A percentile compares a stretch with the other conserved stretches of the same genome.
These are phyloP conservation scores for Porites australiensis DNA, from an alignment of 64 coral and sea anemone species.

Conservation along the genomic window DNA sequence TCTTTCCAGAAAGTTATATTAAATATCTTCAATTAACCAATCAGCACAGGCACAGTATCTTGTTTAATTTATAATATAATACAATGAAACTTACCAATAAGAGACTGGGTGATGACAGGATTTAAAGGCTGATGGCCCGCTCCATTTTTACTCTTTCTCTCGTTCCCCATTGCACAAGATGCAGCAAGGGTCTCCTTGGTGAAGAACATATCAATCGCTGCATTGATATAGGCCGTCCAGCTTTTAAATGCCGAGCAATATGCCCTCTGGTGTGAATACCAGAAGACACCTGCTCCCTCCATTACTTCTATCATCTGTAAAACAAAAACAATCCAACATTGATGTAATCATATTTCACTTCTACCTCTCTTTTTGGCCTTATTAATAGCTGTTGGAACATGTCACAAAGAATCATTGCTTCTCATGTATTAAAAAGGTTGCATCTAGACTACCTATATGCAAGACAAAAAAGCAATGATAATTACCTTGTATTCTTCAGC, in stretches of 20 bases:
- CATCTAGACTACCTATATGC: neutral
- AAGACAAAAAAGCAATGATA: neutral
- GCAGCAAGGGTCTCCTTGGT: constrained; percentile 3
- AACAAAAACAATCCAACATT: neutral
- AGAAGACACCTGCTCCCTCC: constrained; percentile 57
- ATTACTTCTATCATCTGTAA: constrained; percentile 56
- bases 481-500: constrained; percentile 13
- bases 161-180: neutral
- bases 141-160: neutral
- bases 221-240: constrained; percentile 39
- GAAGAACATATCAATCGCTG: constrained; percentile 43
- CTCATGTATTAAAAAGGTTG: neutral
- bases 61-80: too few species aligned
- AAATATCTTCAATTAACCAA: too few species aligned
- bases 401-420: too few species aligned
- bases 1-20: too few species aligned
- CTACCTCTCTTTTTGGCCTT: too few species aligned
- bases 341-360: neutral
- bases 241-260: constrained; percentile 48
- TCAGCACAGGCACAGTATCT: too few species aligned
- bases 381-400: too few species aligned
- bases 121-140: constrained; percentile 14
- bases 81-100: constrained; percentile 44
- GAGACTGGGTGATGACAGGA: constrained; percentile 40
- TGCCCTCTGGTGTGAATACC: constrained; percentile 54